Conservation (phyloP, 2,113 vertebrate genomes). For the Ciconia maguari region DNA sequence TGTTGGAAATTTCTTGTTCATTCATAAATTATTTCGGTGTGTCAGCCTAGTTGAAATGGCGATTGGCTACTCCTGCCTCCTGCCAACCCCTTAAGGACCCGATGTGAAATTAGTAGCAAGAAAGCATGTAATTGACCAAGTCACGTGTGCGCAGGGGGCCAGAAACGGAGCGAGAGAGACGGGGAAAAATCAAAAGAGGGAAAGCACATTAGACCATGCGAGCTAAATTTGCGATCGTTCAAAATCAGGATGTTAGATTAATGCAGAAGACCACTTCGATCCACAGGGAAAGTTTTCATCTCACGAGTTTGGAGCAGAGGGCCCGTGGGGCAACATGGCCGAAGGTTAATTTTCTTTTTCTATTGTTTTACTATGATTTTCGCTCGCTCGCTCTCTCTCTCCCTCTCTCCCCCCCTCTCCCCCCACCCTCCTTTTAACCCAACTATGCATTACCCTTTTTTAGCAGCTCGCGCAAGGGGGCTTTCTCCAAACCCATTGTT, state of each 20-base stretch:
- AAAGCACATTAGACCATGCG: constrained; percentile 97
- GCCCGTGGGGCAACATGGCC: constrained; percentile 99
- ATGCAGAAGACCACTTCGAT: constrained; percentile 87
- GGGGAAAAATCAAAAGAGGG: constrained; percentile 87
- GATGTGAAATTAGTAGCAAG: constrained; percentile 89
- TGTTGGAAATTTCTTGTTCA: constrained; percentile 72
- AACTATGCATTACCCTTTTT: constrained; percentile 68
- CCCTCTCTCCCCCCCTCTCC: neutral
- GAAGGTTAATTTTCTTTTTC: constrained; percentile 92
- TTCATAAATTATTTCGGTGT: constrained; percentile 84
- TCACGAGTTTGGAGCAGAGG: constrained; percentile 91
- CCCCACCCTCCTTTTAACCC: constrained; percentile 45
- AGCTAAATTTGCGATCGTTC: constrained; percentile 89
- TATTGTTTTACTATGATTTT: constrained; percentile 75
- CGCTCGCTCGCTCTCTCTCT: constrained; percentile 32
- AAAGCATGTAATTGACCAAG: constrained; percentile 94
- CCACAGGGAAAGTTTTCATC: constrained; percentile 92
- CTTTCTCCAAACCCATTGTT: constrained; percentile 83
- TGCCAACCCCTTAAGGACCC: constrained; percentile 78
- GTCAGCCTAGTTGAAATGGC: constrained; percentile 71
- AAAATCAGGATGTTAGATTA: constrained; percentile 94
- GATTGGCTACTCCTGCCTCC: constrained; percentile 79
- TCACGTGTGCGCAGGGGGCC: constrained; percentile 94
- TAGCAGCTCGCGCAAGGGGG: constrained; percentile 68
- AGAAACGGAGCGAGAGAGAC: constrained; percentile 81